A percentile compares a stretch with the other conserved stretches of the same genome.
These are phyloP conservation scores for Pedetes capensis DNA, from an alignment of 2,113 vertebrate genomes.

Conservation along the genomic window DNA sequence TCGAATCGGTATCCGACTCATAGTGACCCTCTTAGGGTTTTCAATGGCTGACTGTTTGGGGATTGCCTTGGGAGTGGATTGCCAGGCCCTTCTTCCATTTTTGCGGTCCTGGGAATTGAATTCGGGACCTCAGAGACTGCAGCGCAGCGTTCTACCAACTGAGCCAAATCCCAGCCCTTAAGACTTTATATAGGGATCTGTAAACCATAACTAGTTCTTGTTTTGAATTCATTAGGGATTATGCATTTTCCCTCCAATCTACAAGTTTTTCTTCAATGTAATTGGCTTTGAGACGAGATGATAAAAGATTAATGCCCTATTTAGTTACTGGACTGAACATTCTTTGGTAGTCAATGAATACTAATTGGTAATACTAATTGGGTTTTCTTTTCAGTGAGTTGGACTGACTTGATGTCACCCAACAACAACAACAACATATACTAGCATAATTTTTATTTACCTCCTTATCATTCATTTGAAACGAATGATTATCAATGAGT, in stretches of 20 bases:
- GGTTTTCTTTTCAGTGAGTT: neutral
- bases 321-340: neutral
- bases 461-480: constrained; percentile 1
- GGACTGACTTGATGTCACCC: too few relatives aligned
- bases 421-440: too few relatives aligned
- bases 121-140: too few relatives aligned
- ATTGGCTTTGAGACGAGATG: neutral
- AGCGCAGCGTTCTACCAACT: too few relatives aligned
- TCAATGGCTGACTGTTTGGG: too few relatives aligned
- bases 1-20: too few relatives aligned
- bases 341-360: neutral
- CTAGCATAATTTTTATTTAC: neutral
- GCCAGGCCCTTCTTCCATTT: too few relatives aligned
- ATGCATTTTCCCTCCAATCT: neutral
- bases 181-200: neutral
- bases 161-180: too few relatives aligned
- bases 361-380: neutral
- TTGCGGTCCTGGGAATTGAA: too few relatives aligned
- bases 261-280: neutral
- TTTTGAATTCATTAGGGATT: neutral
- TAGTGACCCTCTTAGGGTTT: too few relatives aligned
- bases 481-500: neutral
- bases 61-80: too few relatives aligned
- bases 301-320: neutral
- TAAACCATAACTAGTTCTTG: neutral